A percentile compares a stretch with the other conserved stretches of the same genome.
phyloP scores from a whole-genome alignment of 2,113 vertebrate species.

The Apaloderma vittatum region DNA sequence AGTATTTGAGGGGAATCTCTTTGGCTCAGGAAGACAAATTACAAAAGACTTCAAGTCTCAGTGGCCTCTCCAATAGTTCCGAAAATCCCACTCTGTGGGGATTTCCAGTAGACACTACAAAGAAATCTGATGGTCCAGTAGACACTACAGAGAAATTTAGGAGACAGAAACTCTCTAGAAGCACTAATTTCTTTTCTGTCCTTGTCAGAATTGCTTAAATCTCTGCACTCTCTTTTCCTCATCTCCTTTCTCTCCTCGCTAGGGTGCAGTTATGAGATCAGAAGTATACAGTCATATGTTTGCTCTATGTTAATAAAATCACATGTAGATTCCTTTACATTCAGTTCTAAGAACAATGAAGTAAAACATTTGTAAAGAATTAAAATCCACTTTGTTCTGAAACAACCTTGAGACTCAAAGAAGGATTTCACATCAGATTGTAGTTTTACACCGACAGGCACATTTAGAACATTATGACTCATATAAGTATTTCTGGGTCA shows the following conservation, averaged over 20 bases:
- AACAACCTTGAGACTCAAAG: slow-evolving; percentile 46
- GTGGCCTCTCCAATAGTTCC: background rate
- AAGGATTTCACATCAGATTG: slow-evolving; percentile 52
- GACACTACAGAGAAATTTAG: slow-evolving; percentile 24
- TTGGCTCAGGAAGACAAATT: background rate
- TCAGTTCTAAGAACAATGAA: slow-evolving; percentile 38
- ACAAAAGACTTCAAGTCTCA: background rate
- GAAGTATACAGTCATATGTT: slow-evolving; percentile 50
- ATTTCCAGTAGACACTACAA: background rate
- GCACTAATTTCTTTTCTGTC: background rate
- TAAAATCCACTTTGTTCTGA: slow-evolving; percentile 49
- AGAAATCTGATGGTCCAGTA: background rate
- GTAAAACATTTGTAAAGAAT: slow-evolving; percentile 45
- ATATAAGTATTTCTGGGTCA: slow-evolving; percentile 67
- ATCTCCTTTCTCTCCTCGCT: background rate
- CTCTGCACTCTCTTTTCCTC: background rate
- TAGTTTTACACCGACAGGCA: slow-evolving; percentile 62
- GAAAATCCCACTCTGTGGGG: background rate
- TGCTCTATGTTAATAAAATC: slow-evolving; percentile 42
- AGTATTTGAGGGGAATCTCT: background rate
- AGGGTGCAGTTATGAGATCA: background rate
- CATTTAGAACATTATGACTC: slow-evolving; percentile 71
- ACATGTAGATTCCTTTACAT: background rate
- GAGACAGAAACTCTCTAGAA: slow-evolving; percentile 37
- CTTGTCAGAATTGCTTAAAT: slow-evolving; percentile 49